Base-by-base conservation (phyloP, 2,888 invertebrate species). In the Cerastis rubricosa region DNA sequence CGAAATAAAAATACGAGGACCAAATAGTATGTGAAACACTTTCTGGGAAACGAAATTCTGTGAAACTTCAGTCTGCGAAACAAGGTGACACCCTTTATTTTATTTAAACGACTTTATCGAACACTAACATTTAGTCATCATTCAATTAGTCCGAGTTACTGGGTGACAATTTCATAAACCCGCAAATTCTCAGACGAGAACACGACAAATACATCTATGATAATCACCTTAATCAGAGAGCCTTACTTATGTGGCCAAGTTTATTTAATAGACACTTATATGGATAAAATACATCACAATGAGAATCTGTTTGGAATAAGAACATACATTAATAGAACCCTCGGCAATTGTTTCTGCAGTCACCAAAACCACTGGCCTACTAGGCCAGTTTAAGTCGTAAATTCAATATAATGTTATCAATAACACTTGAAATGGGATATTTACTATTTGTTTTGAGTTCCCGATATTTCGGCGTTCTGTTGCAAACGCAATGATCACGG, bases 241-340 rank as follows among this genome's bases (percentile, higher is more conserved):
- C 9, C n/a, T 19, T n/a, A 49, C 19, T 19, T 19, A 49, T 6
- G 25, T 61, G 51, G 14, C 35, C 47, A 45, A 8, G 35, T 69
- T 8, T 45, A 61, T 51, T n/a, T 40, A 29, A 49, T 59, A 66
- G 5, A 76, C 22, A 47, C 40, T 11, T 49, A 43, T 54, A 67
- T 19, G n/a, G n/a, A n/a, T 51, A 51, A 45, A 17, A 40, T 47
- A 74, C 11, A 59, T 29, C 14, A 49, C 49, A n/a, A 59, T 74
- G 29, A 29, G 29, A 49, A 67, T 49, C 22, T 29, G 49, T 74
- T 51, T 35, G 67, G 8, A 61, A 67, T 71, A 75, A 43, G 29
- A 51, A 25, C 29, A 51, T n/a, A 43, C 22, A 49, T 68, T 45
- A 51, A n/a, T 59, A n/a, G n/a, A 63, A 40, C 11, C 47, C 45